Conservation (phyloP, 1,140 invertebrate species). For the Episyrphus balteatus region DNA sequence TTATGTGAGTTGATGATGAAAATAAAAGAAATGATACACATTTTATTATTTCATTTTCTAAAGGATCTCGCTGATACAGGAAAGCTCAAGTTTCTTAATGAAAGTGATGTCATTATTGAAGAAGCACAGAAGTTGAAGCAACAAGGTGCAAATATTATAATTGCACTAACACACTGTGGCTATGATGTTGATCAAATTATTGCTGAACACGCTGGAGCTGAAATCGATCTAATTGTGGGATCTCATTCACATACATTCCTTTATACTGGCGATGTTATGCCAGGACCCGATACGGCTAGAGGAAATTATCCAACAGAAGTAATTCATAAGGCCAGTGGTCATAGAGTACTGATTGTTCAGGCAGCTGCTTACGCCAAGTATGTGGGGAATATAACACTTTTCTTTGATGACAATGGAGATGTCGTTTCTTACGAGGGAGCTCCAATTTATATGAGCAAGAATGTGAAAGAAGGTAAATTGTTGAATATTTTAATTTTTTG, state of each 20-base stretch:
- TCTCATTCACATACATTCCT: slow-evolving; percentile 78
- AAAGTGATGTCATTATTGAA: slow-evolving; percentile 49
- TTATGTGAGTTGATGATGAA: slow-evolving; percentile 41
- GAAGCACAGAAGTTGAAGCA: slow-evolving; percentile 51
- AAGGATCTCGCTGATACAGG: slow-evolving; percentile 50
- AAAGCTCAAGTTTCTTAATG: slow-evolving; percentile 52
- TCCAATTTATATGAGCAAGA: slow-evolving; percentile 58
- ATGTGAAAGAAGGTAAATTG: slow-evolving; percentile 53
- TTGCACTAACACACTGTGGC: slow-evolving; percentile 71
- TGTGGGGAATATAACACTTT: slow-evolving; percentile 59
- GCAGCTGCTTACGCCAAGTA: slow-evolving; percentile 60
- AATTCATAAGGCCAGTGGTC: slow-evolving; percentile 40
- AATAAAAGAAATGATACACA: neutral
- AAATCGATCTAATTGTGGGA: slow-evolving; percentile 73
- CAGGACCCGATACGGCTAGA: slow-evolving; percentile 42
- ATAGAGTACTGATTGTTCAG: slow-evolving; percentile 56
- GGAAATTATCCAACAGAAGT: slow-evolving; percentile 58
- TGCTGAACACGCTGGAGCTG: slow-evolving; percentile 47
- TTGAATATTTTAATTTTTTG: neutral
- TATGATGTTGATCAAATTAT: slow-evolving; percentile 57
- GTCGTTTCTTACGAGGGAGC: slow-evolving; percentile 55
- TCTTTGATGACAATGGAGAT: slow-evolving; percentile 62
- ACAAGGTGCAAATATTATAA: slow-evolving; percentile 59
- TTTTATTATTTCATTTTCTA: neutral
- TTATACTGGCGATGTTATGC: slow-evolving; percentile 44